Base-by-base conservation (phyloP, 2,797 vertebrate species). In the Molossus alvarezi region DNA sequence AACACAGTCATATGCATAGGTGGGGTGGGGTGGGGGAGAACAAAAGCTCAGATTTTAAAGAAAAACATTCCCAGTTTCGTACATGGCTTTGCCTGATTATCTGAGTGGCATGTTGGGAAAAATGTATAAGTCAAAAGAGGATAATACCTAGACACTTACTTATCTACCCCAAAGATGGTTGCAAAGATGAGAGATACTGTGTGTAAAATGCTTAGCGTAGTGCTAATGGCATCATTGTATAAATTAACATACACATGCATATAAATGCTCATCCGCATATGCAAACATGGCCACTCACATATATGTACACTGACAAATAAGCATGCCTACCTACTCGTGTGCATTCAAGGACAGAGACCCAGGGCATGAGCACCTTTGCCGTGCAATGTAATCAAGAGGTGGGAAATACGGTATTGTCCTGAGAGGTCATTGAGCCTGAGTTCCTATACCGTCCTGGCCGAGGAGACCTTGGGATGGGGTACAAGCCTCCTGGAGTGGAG, bases 51-150 rank as follows among this genome's bases (percentile, higher is more conserved):
- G 72, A 67, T 55, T 90, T 60, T 83, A 55, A 88, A 77, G 67
- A 67, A 60, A 95, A 92, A 85, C 5, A 33, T 88, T 92, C 33
- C 84, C 90, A 33, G 53, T 77, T 71, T 25, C 88, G 33, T 72
- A 41, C 41, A 18, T 23, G 48, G 60, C 58, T 91, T 21, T 79
- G 15, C 62, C n/a, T 88, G 64, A 13, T 69, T 48, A 58, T n/a
- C 48, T 48, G 14, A 91, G 9, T 57, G 64, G 29, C 23, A 55
- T 57, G 25, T 5, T 84, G 37, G 72, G 83, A 20, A n/a, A 72
- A 79, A 73, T 5, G 17, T 10, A 9, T 82, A 79, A 64, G 15
- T 62, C 77, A 41, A 83, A 92, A 60, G 21, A 45, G 2, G 29
- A 58, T 60, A 41, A 48, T 67, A 37, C 9, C 33, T 48, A 17